Evolutionary conservation across 1,140 invertebrate genomes (phyloP).

Genomic region (Brachionus rubens): DNA sequence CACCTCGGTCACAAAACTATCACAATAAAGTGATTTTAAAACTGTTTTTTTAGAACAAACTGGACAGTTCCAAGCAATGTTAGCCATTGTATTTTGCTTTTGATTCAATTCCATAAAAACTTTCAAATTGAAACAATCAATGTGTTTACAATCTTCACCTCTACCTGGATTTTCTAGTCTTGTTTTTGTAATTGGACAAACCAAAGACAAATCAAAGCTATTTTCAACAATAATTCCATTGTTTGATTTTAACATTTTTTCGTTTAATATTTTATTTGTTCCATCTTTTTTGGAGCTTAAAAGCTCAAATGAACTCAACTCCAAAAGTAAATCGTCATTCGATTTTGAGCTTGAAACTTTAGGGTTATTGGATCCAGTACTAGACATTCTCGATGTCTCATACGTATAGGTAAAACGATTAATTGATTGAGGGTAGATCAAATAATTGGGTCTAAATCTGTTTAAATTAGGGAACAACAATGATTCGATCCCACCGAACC

Average conservation of each 20-base stretch:
- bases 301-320: not conserved
- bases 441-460: too few species aligned
- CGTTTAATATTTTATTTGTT: not conserved
- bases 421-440: too few species aligned
- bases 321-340: not conserved
- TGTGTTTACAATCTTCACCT: slow-evolving; percentile 81
- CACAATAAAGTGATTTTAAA: slow-evolving; percentile 85
- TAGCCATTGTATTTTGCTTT: slow-evolving; percentile 70
- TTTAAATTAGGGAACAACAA: too few species aligned
- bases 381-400: too few species aligned
- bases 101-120: slow-evolving; percentile 91
- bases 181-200: not conserved
- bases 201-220: not conserved
- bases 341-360: not conserved
- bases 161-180: slow-evolving; percentile 68
- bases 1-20: not conserved
- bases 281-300: not conserved
- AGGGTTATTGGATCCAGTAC: too few species aligned
- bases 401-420: too few species aligned
- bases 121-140: slow-evolving; percentile 94
- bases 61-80: slow-evolving; percentile 91
- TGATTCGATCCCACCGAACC: too few species aligned
- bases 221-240: not conserved
- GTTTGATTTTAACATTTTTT: not conserved
- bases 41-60: slow-evolving; percentile 86